A percentile compares a stretch with the other conserved stretches of the same genome.
phyloP scores from a whole-genome alignment of 2,113 vertebrate species.

The Cyprinodon variegatus region DNA sequence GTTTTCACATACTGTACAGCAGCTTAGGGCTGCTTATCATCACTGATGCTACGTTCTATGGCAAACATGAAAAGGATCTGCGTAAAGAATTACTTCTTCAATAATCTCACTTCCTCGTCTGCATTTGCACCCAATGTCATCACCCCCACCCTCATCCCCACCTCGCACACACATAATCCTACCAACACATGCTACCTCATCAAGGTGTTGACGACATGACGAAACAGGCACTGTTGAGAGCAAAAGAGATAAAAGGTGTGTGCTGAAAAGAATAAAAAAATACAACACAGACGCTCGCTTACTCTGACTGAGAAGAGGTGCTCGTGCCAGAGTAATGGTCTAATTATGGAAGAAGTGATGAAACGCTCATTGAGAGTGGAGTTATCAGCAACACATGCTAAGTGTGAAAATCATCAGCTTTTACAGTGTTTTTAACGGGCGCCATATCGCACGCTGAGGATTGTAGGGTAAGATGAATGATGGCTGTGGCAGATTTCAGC shows the following conservation, averaged over 20 bases:
- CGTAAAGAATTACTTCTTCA: constrained; percentile 3
- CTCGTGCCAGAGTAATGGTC: constrained; percentile 81
- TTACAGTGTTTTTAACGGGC: constrained; percentile 76
- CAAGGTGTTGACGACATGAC: constrained; percentile 60
- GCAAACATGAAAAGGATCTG: constrained; percentile 10
- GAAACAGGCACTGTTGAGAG: constrained; percentile 54
- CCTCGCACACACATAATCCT: constrained; percentile 19
- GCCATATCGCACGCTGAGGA: constrained; percentile 63
- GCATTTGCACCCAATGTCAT: constrained; percentile 31
- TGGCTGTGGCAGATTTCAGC: constrained; percentile 67
- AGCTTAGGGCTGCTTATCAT: background rate
- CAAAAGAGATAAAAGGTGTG: constrained; percentile 69
- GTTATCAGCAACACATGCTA: constrained; percentile 78
- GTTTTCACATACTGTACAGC: background rate
- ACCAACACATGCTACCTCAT: constrained; percentile 51
- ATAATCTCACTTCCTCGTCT: constrained; percentile 22
- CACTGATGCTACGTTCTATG: background rate
- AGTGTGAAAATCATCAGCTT: constrained; percentile 79
- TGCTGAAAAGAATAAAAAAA: constrained; percentile 16
- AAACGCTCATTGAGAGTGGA: constrained; percentile 72
- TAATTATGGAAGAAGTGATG: constrained; percentile 82
- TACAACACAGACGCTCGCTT: constrained; percentile 33
- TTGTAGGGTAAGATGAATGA: constrained; percentile 74
- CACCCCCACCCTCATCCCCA: constrained; percentile 5
- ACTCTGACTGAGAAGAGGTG: constrained; percentile 60